Conservation (phyloP, 2,888 invertebrate genomes). For the Pheosia gnoma region DNA sequence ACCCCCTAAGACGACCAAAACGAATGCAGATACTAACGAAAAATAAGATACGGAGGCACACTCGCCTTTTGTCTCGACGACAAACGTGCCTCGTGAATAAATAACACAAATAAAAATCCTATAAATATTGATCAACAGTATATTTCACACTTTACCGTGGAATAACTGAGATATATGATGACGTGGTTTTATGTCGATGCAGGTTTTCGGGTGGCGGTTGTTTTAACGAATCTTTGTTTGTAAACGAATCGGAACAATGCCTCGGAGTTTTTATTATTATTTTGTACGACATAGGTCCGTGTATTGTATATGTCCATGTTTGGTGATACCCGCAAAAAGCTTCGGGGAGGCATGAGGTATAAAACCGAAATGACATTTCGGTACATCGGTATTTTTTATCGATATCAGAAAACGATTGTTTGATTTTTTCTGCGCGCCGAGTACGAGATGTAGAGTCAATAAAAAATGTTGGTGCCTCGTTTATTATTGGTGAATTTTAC, state of each 20-base stretch:
- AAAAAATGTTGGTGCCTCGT: conserved; percentile 2
- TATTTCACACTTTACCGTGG: conserved; percentile 78
- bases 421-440: conserved; percentile 22
- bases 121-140: conserved; percentile 81
- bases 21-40: conserved; percentile 79
- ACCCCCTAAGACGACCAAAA: conserved; percentile 77
- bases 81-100: conserved; percentile 78
- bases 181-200: conserved; percentile 65
- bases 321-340: conserved; percentile 42
- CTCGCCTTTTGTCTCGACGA: conserved; percentile 70
- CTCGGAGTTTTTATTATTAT: conserved; percentile 49
- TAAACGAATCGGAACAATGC: conserved; percentile 73
- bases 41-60: conserved; percentile 68
- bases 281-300: conserved; percentile 33
- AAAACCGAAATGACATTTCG: conserved; percentile 48
- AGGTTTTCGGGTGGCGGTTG: conserved; percentile 62
- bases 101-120: conserved; percentile 80
- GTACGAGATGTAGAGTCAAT: conserved; percentile 4
- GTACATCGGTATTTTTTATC: conserved; percentile 23
- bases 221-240: conserved; percentile 76
- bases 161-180: conserved; percentile 75
- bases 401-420: conserved; percentile 30
- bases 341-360: conserved; percentile 26
- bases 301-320: conserved; percentile 33
- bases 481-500: conserved; percentile 11